These are phyloP conservation scores for Reinhardtius hippoglossoides DNA, from an alignment of 2,113 vertebrate genomes.

Conservation along the genomic window DNA sequence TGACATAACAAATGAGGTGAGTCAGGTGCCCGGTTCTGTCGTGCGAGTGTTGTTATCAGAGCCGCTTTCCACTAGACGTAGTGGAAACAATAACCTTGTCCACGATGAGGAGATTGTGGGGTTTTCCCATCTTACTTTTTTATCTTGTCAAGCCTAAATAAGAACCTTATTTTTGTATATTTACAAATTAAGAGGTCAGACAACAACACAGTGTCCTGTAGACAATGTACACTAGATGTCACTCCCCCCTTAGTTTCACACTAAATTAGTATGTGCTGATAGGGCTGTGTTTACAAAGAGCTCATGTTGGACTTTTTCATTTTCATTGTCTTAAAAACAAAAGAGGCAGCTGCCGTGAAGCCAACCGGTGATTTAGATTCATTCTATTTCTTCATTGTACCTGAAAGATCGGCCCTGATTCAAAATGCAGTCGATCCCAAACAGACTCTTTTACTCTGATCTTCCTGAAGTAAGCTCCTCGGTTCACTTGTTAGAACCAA, in stretches of 20 bases:
- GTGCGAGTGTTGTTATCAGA: neutral
- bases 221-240: neutral
- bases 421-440: no score
- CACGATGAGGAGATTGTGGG: neutral
- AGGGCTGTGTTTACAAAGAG: neutral
- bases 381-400: no score
- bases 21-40: slow-evolving; percentile 25
- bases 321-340: no score
- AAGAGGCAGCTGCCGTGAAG: no score
- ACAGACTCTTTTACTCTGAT: no score
- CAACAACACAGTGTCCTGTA: neutral
- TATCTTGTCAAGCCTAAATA: neutral
- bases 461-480: no score
- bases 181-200: slow-evolving; percentile 11
- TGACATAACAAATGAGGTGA: slow-evolving; percentile 98
- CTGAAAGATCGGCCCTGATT: neutral
- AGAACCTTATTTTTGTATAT: slow-evolving; percentile 15
- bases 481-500: no score
- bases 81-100: neutral
- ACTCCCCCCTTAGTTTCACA: neutral
- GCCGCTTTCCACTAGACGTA: neutral
- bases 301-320: neutral
- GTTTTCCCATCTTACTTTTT: neutral
- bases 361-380: no score
- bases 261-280: neutral